Base-by-base conservation (phyloP, 2,797 vertebrate species). In the Microctenopoma stevenorrisi region DNA sequence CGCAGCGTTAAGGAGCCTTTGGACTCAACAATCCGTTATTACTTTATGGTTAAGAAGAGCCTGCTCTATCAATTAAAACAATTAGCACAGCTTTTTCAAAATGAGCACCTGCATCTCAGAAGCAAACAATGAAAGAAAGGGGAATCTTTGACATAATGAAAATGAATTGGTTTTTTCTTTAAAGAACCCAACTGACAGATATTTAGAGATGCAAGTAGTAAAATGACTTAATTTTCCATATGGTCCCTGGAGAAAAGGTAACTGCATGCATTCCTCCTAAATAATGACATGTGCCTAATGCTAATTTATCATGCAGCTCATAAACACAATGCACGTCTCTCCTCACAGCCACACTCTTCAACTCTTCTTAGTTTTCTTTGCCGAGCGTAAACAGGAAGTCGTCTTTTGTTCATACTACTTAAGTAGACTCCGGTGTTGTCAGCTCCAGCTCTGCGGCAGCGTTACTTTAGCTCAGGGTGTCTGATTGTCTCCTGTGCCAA, bases 271-370 rank as follows among this genome's bases (percentile, higher is more conserved):
- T 51, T 37, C 22, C 12, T 56, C n/a, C 52, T 44, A 58, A 70
- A 50, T 57, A 71, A 69, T 72, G 48, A 64, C 28, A 7, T 55
- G 46, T 65, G 13, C 30, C 40, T 18, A 53, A 50, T 50, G 30
- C 43, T 63, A 33, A 79, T 79, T 70, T 26, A 72, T 74, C 50
- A 35, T 5, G 16, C 40, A 22, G 58, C 69, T 62, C 25, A 50
- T 22, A 51, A 74, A 64, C 37, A 68, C 42, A 49, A 15, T 74
- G 46, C 44, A 30, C 15, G 28, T 58, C 52, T 50, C 49, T 57
- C 4, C 15, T 44, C 42, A 38, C 37, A 11, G 11, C 22, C 28
- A 43, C 35, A 30, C 50, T 3, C 3, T 37, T 63, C 62, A 11
- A 38, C 54, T 64, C 14, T 16, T 48, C 63, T 55, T 37, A 26